Evolutionary conservation across 2,888 invertebrate species (phyloP).

Genomic region (Hemaris fuciformis): DNA sequence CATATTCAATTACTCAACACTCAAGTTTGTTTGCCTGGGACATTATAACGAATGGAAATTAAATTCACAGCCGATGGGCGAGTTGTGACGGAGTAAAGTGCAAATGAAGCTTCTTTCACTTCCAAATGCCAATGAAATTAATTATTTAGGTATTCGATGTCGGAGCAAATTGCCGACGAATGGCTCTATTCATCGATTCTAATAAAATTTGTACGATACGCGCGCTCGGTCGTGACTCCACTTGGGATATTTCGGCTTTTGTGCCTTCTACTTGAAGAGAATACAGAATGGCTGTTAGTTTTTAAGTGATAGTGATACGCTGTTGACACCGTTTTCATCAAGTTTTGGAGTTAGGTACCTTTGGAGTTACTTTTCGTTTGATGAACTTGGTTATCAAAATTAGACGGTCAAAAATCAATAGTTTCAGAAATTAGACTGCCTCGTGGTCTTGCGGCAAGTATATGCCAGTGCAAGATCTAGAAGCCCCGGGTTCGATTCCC

Average conservation of each 20-base stretch:
- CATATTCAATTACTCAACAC: not conserved
- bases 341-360: no score
- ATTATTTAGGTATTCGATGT: slow-evolving; percentile 48
- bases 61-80: slow-evolving; percentile 24
- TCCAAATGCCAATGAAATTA: slow-evolving; percentile 46
- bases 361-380: no score
- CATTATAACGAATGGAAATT: slow-evolving; percentile 28
- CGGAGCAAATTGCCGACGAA: slow-evolving; percentile 37
- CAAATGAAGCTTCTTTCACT: slow-evolving; percentile 48
- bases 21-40: slow-evolving; percentile 9
- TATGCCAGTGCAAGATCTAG: no score
- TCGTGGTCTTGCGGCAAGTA: no score
- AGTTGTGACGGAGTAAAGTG: slow-evolving; percentile 30
- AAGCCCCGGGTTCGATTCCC: no score
- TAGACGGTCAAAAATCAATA: no score
- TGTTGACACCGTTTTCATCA: no score
- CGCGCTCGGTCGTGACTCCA: not conserved
- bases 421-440: no score
- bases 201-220: slow-evolving; percentile 27
- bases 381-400: no score
- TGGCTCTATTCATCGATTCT: slow-evolving; percentile 33
- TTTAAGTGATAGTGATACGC: no score
- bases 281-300: no score
- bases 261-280: no score
- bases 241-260: not conserved